Conservation (phyloP, 2,113 vertebrate species). For the Cephalopterus ornatus region DNA sequence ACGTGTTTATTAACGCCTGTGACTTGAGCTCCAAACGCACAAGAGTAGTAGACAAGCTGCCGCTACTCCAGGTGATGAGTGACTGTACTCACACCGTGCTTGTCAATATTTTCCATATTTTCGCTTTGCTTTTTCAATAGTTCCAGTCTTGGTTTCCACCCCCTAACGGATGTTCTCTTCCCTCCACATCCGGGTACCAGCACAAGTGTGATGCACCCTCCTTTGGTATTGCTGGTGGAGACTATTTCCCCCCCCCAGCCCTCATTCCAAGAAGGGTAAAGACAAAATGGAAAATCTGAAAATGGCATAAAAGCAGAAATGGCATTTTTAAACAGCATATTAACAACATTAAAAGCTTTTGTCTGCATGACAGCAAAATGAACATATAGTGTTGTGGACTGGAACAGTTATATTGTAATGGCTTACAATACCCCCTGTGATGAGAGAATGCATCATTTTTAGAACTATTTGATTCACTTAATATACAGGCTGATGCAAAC, state of each 20-base stretch:
- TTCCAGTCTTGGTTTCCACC: constrained; percentile 18
- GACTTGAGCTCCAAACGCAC: not conserved
- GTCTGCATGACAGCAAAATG: constrained; percentile 84
- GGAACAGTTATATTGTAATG: constrained; percentile 94
- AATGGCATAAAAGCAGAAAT: constrained; percentile 81
- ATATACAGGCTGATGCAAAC: constrained; percentile 89
- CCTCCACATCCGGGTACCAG: not conserved
- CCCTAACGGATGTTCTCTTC: not conserved
- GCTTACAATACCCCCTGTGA: constrained; percentile 90
- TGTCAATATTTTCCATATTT: constrained; percentile 41
- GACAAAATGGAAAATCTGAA: constrained; percentile 79
- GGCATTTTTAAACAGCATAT: constrained; percentile 83
- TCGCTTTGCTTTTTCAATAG: constrained; percentile 24
- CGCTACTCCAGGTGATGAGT: not conserved
- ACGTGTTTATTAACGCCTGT: fast-evolving
- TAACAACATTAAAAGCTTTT: constrained; percentile 87
- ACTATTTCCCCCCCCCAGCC: not conserved
- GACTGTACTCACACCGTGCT: not conserved
- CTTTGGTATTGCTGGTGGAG: constrained; percentile 44
- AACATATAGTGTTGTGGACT: constrained; percentile 90
- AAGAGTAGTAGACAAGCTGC: not conserved
- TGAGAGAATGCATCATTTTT: constrained; percentile 85
- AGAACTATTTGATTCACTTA: constrained; percentile 89
- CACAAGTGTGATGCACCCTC: not conserved
- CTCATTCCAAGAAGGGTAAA: constrained; percentile 71